Evolutionary conservation across 2,888 invertebrate genomes (phyloP), one percentile per base, ranked within the genome.

Genomic region (Callimorpha dominula): DNA sequence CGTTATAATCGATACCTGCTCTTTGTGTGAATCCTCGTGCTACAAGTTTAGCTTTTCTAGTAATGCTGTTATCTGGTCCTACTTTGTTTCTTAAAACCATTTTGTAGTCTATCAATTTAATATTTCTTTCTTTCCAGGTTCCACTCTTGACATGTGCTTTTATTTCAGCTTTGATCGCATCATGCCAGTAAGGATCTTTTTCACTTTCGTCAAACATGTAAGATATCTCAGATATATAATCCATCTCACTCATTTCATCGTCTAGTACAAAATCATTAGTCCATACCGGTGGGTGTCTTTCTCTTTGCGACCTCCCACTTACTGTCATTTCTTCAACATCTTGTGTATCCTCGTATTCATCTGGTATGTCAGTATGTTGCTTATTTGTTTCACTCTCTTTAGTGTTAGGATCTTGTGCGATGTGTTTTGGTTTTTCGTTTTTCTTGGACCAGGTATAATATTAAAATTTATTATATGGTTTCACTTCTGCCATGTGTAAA

Each of bases 151-250:
- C 11, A 11, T 46, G 46, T 9, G 46, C 46, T 46, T 46, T 65
- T 15, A 65, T 65, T 65, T 65, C 65, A 46, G 65, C 11, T 65
- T 65, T 65, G 8, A 65, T 65, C 11, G 65, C 65, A 9, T 65
- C 46, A 15, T 65, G 65, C 65, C 65, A 65, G n/a, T 17, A 12
- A 11, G 12, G 4, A 43, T 65, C 65, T 11, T 65, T 43, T 65
- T 65, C 43, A 31, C 2, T 31, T 63, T 63, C 62, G 1, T 31
- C 15, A 31, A 8, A 40, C 8, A 40, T 0, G 9, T 42, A 42
- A 65, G 65, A 11, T 46, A 14, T 14, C 5, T 46, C n/a, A 43
- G 11, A 15, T 0, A 6, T 42, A 42, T 31, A 31, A 31, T 31
- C 31, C 31, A 17, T 6, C 65, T 14, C 15, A 9, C 8, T 42